Evolutionary conservation across 2,888 invertebrate genomes (phyloP), one percentile per base, ranked within the genome.

Genomic region (Gastrophysa polygoni): DNA sequence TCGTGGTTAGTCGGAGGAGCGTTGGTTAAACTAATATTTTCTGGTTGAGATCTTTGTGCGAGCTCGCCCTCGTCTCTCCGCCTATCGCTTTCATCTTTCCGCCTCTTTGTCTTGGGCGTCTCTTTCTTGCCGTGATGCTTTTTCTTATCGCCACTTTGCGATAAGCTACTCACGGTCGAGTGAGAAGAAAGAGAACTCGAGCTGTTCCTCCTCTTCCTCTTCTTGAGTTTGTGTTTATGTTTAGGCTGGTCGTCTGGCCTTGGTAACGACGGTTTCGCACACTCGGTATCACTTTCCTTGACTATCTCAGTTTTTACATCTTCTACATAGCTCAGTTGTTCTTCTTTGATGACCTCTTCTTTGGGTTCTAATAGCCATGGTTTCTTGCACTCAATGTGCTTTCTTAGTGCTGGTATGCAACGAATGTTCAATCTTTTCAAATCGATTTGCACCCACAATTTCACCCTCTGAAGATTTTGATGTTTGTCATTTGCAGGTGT

Each of bases 1-100:
- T 89, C 89, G 79, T 89, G 88, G 78, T 89, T 89, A 16, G 88
- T 89, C 34, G 87, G 86, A 62, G 86, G 81, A 63, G 76, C 77
- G 68, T 77, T 76, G 24, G 74, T 73, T 61, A 77, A 66, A 63
- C 71, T 74, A 64, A 77, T 73, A 68, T 72, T 73, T 61, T 76
- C 75, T 6, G 57, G 66, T 59, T 76, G 77, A 74, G 76, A 75
- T 77, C 77, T 76, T 60, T 64, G 73, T 72, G 75, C 71, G n/a
- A n/a, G n/a, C n/a, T n/a, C n/a, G n/a, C n/a, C n/a, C n/a, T n/a
- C n/a, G n/a, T n/a, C n/a, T n/a, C n/a, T n/a, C n/a, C n/a, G n/a
- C n/a, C n/a, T n/a, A n/a, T n/a, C n/a, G n/a, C n/a, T n/a, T 64
- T 78, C 79, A 46, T 77, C 77, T 77, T 80, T 80, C 69, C 79